Evolutionary conservation across 2,797 vertebrate genomes (phyloP), one percentile per base, ranked within the genome.

Genomic region (Xerus rutilus): DNA sequence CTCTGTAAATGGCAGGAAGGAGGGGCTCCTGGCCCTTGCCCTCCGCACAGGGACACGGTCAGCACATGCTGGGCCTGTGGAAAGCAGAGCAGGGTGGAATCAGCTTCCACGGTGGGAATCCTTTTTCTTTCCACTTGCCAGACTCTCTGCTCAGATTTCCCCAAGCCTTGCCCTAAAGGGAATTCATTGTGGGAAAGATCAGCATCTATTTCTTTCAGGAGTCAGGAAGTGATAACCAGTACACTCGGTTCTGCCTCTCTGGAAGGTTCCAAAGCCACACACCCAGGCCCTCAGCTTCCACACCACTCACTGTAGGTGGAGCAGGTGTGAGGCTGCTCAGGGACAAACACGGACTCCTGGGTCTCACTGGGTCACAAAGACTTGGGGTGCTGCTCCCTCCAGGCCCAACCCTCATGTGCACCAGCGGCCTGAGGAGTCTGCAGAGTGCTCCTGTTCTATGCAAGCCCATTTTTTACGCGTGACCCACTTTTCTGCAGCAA

Each of bases 301-400:
- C 0, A 0, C 3, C 45, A 32, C 52, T 82, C 28, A 10, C 0
- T 0, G 13, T 14, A 12, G 35, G 28, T 0, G 11, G 28, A 89
- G 39, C 32, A 4, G 13, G 11, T 39, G 6, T 30, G 76, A 85
- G 10, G 62, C 54, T 57, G 54, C 54, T 57, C 59, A 25, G 23
- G 59, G 59, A 3, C 9, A 62, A 25, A 62, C 20, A 20, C 1
- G 8, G 23, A 9, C 59, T 25, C 21, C 8, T 62, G 59, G 54
- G 18, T 57, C 52, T 35, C 59, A 52, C 0, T 2, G 21, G 64
- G 67, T 35, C 85, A 10, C 77, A 15, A 1, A 76, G 81, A 30
- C 6, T 10, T 30, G 30, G 39, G 52, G 0, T 0, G 12, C 23
- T 35, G 32, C 67, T 8, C 7, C 57, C 43, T 47, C 67, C 30